phyloP scores from a whole-genome alignment of 2,888 invertebrate genomes.

The Scaptomyza polygonia region DNA sequence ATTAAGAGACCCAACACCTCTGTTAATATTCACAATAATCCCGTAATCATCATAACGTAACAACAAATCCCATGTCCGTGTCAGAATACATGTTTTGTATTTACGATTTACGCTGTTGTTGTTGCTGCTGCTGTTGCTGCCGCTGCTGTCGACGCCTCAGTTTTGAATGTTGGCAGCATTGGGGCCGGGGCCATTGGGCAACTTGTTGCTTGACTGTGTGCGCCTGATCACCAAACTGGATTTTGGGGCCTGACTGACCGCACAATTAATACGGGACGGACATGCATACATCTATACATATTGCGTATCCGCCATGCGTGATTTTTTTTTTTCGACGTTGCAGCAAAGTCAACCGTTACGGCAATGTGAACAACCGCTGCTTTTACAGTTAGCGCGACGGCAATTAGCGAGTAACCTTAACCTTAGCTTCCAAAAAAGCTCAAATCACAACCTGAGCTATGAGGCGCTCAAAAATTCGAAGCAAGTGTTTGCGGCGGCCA shows the following conservation, averaged over 20 bases:
- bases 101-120: conserved; percentile 51
- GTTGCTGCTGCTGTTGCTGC: conserved; percentile 23
- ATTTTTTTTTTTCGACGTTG: neutral
- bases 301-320: conserved; percentile 18
- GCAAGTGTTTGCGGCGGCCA: conserved; percentile 58
- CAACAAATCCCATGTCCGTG: conserved; percentile 1
- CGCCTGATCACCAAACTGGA: conserved; percentile 83
- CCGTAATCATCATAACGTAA: conserved; percentile 13
- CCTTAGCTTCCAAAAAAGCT: conserved; percentile 84
- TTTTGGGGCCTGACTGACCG: conserved; percentile 84
- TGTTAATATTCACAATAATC: neutral
- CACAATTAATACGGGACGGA: conserved; percentile 76
- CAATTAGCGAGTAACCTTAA: conserved; percentile 80
- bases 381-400: conserved; percentile 47
- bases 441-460: conserved; percentile 82
- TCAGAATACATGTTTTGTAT: conserved; percentile 21
- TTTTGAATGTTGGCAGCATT: conserved; percentile 8
- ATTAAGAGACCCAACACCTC: too few species aligned
- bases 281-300: conserved; percentile 52
- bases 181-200: conserved; percentile 42
- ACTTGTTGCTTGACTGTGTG: conserved; percentile 70
- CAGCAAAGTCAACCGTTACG: conserved; percentile 4
- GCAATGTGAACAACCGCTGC: conserved; percentile 31
- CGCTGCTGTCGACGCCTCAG: conserved; percentile 14
- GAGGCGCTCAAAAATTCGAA: conserved; percentile 78